A percentile compares a stretch with the other conserved stretches of the same genome.
These are phyloP conservation scores for Rhinophrynus dorsalis DNA, from an alignment of 2,797 vertebrate genomes.

Conservation along the genomic window DNA sequence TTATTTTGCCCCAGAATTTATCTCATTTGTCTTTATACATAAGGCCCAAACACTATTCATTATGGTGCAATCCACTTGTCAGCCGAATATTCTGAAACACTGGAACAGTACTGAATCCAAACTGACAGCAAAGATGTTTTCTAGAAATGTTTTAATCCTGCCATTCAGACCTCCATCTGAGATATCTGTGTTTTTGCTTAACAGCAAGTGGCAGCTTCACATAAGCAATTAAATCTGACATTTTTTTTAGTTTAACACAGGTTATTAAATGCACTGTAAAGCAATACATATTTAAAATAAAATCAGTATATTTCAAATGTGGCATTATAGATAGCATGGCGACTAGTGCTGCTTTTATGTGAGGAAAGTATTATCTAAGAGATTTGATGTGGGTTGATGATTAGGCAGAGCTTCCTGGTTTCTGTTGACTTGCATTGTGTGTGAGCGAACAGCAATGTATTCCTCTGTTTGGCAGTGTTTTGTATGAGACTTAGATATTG, in stretches of 20 bases:
- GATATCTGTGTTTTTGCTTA: not conserved
- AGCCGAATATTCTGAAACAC: slow-evolving; percentile 2
- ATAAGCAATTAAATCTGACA: not conserved
- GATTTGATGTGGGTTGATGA: not conserved
- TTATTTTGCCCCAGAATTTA: too few species aligned
- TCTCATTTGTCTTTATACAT: too few species aligned
- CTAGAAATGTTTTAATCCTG: not conserved
- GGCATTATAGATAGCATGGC: not conserved
- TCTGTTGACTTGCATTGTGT: not conserved
- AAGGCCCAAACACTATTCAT: too few species aligned
- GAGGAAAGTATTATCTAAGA: too few species aligned
- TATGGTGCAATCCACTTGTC: too few species aligned
- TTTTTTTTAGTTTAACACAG: not conserved
- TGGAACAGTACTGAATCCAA: not conserved
- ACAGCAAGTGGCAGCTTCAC: not conserved
- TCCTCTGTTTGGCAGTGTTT: not conserved
- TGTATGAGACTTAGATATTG: not conserved
- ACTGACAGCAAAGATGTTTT: slow-evolving; percentile 12
- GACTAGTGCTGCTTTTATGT: too few species aligned
- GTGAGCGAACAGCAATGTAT: not conserved
- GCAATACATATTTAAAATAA: not conserved
- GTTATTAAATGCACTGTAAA: not conserved
- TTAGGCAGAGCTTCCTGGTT: not conserved
- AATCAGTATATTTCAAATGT: not conserved
- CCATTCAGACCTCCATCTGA: not conserved